Conservation (phyloP, 2,113 vertebrate genomes). For the Pholis gunnellus region DNA sequence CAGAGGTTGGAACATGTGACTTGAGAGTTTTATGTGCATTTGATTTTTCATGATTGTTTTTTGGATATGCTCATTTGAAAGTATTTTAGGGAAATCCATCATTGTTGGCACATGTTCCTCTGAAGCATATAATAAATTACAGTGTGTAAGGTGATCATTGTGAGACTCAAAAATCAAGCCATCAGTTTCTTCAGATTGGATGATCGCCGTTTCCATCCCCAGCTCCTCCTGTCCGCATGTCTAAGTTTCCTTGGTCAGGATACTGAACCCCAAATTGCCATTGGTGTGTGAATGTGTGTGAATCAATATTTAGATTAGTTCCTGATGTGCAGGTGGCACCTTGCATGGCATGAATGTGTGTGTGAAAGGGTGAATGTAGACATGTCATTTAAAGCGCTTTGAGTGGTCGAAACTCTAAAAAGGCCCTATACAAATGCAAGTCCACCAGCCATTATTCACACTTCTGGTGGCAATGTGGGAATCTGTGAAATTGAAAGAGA, state of each 20-base stretch:
- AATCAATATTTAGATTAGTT: too few species aligned
- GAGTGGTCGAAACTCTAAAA: not conserved
- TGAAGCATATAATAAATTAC: too few species aligned
- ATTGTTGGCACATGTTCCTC: not conserved
- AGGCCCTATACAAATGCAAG: not conserved
- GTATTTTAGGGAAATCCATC: not conserved
- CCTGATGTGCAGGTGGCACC: too few species aligned
- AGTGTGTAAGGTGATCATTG: not conserved
- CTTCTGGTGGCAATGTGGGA: not conserved
- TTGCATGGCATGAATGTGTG: too few species aligned
- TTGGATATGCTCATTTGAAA: not conserved
- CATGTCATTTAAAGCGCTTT: too few species aligned
- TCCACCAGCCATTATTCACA: not conserved
- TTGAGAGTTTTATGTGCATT: not conserved
- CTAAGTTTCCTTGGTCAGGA: not conserved
- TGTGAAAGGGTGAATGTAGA: too few species aligned
- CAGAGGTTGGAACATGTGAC: not conserved
- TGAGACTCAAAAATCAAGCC: not conserved
- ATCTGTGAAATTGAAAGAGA: conserved; percentile 8
- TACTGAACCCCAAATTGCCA: too few species aligned
- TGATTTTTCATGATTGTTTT: not conserved
- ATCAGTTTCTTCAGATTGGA: not conserved
- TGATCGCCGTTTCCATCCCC: not conserved
- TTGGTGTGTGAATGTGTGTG: too few species aligned
- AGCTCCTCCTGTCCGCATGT: not conserved